Evolutionary conservation across 2,113 vertebrate genomes (phyloP).

Genomic region (Mormyrus lacerda): DNA sequence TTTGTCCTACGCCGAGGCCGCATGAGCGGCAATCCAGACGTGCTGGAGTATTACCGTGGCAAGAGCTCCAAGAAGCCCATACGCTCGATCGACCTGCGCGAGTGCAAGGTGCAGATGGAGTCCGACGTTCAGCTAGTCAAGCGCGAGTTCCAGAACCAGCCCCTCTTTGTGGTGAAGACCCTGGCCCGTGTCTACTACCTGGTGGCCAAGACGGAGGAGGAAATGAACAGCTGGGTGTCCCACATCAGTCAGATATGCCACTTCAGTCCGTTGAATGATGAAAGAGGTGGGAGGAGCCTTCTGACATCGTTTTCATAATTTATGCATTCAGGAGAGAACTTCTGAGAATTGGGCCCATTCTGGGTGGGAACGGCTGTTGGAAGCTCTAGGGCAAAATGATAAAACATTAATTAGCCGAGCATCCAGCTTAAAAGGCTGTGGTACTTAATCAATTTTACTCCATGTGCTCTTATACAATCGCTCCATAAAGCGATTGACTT

Average conservation of each 20-base stretch:
- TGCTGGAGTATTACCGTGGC: constrained; percentile 84
- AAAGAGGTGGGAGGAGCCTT: background rate
- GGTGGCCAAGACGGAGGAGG: constrained; percentile 83
- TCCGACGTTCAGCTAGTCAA: constrained; percentile 69
- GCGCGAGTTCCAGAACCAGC: constrained; percentile 80
- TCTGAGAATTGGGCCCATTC: background rate
- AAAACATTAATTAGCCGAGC: background rate
- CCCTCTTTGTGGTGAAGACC: constrained; percentile 79
- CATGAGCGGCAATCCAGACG: constrained; percentile 78
- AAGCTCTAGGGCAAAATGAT: background rate
- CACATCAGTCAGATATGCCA: constrained; percentile 85
- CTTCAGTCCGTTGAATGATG: constrained; percentile 58
- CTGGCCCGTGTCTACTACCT: constrained; percentile 80
- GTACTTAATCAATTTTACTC: background rate
- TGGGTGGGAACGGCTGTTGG: background rate
- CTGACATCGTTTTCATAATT: background rate
- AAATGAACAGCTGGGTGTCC: constrained; percentile 85
- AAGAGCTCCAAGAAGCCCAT: constrained; percentile 75
- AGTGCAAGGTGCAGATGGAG: constrained; percentile 73
- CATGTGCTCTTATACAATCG: background rate
- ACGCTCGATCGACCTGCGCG: constrained; percentile 77
- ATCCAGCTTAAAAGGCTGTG: background rate
- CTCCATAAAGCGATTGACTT: background rate
- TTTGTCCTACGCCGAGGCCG: constrained; percentile 81
- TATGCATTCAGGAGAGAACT: background rate